Percentiles rank a stretch among this genome's conserved stretches.
Evolutionary conservation across 2,888 invertebrate species (phyloP).

Genomic region (Iselma pallidipennis): DNA sequence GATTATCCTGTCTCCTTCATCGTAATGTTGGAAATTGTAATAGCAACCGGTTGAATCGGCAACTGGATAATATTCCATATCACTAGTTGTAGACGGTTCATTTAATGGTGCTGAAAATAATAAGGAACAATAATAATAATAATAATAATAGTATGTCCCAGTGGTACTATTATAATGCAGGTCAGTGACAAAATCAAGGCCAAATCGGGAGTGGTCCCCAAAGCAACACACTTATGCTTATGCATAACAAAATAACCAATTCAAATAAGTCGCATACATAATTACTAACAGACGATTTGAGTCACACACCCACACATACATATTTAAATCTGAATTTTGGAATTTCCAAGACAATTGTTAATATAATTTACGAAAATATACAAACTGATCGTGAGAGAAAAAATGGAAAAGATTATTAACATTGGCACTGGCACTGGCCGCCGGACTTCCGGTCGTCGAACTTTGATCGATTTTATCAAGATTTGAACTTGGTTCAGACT

Average conservation of each 20-base stretch:
- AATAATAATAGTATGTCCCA: constrained; percentile 14
- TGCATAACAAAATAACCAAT: constrained; percentile 38
- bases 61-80: constrained; percentile 67
- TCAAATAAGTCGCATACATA: constrained; percentile 14
- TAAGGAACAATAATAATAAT: constrained; percentile 35
- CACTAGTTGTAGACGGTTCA: constrained; percentile 57
- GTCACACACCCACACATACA: constrained; percentile 10
- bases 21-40: constrained; percentile 92
- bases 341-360: not conserved
- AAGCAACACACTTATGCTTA: constrained; percentile 23
- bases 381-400: not conserved
- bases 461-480: constrained; percentile 1
- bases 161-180: constrained; percentile 9
- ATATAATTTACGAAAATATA: constrained; percentile 2
- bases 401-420: not conserved
- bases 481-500: not conserved
- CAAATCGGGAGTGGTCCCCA: constrained; percentile 36
- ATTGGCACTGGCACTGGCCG: not conserved
- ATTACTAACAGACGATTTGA: constrained; percentile 8
- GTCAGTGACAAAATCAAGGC: constrained; percentile 31
- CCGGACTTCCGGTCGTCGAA: constrained; percentile 8
- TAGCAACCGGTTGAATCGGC: constrained; percentile 74
- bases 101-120: constrained; percentile 68
- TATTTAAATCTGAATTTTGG: constrained; percentile 6
- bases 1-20: constrained; percentile 89